Conservation (phyloP, 2,888 invertebrate species). For the Malacosoma neustria region DNA sequence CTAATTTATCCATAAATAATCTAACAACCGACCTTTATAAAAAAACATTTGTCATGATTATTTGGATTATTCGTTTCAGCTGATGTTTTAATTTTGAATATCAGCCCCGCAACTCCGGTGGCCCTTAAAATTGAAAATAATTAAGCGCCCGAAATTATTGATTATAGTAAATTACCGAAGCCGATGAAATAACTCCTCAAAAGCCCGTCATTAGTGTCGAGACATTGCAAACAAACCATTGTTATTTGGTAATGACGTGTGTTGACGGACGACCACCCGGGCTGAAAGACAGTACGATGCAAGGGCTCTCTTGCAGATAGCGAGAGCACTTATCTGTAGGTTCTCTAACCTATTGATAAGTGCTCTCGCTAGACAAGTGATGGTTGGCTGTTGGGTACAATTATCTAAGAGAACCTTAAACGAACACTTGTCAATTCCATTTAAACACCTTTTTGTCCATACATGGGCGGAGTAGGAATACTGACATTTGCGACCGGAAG, state of each 20-base stretch:
- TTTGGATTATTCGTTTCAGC: too few relatives aligned
- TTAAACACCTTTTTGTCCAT: background rate
- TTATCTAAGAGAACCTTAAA: too few relatives aligned
- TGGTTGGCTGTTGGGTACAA: too few relatives aligned
- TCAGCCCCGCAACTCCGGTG: background rate
- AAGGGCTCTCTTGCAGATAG: too few relatives aligned
- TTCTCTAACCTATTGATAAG: too few relatives aligned
- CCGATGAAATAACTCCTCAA: slow-evolving; percentile 48
- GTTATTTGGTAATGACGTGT: slow-evolving; percentile 30
- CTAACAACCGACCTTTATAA: too few relatives aligned
- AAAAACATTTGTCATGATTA: too few relatives aligned
- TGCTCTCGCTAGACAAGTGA: too few relatives aligned
- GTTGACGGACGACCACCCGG: slow-evolving; percentile 48
- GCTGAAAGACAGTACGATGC: slow-evolving; percentile 1
- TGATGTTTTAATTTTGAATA: background rate
- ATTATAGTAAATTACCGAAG: slow-evolving; percentile 49
- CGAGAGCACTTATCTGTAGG: too few relatives aligned
- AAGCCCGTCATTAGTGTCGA: slow-evolving; percentile 47
- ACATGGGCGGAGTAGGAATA: background rate
- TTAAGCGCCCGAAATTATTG: slow-evolving; percentile 25
- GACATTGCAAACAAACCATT: slow-evolving; percentile 53
- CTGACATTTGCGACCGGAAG: background rate
- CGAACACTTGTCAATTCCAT: too few relatives aligned
- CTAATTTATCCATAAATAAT: too few relatives aligned
- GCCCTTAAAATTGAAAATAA: slow-evolving; percentile 23